Evolutionary conservation across 2,113 vertebrate species (phyloP).

Genomic region (Sorex araneus): DNA sequence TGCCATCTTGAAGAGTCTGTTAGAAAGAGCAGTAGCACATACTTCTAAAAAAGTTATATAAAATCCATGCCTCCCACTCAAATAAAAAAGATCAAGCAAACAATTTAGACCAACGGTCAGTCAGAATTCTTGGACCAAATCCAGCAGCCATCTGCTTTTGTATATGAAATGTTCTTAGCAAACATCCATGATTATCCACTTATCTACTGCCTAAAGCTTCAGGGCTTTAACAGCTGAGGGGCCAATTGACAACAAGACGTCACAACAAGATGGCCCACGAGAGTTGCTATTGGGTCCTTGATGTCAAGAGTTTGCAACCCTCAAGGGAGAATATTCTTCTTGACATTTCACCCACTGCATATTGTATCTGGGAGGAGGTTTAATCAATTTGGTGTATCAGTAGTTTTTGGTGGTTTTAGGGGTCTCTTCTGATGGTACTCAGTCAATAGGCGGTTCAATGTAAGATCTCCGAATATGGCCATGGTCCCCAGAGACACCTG

Average conservation of each 20-base stretch:
- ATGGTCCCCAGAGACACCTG: too few species aligned
- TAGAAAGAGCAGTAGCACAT: neutral
- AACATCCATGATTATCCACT: neutral
- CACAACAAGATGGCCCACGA: neutral
- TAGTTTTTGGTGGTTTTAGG: too few species aligned
- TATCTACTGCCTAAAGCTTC: neutral
- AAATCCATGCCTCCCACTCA: neutral
- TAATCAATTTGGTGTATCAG: neutral
- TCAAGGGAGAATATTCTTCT: neutral
- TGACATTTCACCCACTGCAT: neutral
- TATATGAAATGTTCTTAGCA: slow-evolving; percentile 33
- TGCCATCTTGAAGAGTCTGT: neutral
- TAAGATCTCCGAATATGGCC: too few species aligned
- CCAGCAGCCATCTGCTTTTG: neutral
- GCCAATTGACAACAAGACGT: neutral
- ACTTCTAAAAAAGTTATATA: neutral
- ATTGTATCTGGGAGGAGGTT: neutral
- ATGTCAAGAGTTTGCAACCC: neutral
- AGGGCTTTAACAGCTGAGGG: neutral
- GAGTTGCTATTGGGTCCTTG: neutral
- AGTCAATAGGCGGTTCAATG: too few species aligned
- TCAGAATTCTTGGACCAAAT: neutral
- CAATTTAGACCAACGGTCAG: neutral
- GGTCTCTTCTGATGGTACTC: too few species aligned
- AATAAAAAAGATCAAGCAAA: neutral